Conservation (phyloP, 2,888 invertebrate genomes). For the Ectemnius continuus region DNA sequence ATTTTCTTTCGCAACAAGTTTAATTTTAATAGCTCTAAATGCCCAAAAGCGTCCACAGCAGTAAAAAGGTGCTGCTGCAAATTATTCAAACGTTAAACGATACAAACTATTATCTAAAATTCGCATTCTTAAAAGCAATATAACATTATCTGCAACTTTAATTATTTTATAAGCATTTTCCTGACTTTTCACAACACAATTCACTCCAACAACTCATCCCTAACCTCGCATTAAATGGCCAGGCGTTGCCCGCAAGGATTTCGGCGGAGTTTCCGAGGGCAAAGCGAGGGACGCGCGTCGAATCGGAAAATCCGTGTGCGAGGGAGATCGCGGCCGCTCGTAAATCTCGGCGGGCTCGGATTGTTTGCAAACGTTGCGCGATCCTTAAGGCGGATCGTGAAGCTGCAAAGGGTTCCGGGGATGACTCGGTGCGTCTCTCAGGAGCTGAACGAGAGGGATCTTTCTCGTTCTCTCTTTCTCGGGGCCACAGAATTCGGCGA, state of each 20-base stretch:
- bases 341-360: conserved; percentile 68
- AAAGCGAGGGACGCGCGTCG: conserved; percentile 3
- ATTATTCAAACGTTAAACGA: too few species aligned
- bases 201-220: too few species aligned
- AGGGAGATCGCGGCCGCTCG: conserved; percentile 40
- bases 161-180: too few species aligned
- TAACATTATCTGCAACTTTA: too few species aligned
- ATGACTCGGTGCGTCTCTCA: conserved; percentile 28
- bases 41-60: too few species aligned
- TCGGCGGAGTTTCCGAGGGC: background rate
- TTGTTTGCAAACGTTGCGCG: conserved; percentile 66
- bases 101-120: too few species aligned
- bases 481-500: conserved; percentile 70
- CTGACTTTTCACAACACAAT: too few species aligned
- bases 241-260: background rate
- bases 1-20: too few species aligned
- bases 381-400: conserved; percentile 34
- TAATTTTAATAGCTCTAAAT: too few species aligned
- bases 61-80: too few species aligned
- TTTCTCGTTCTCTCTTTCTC: too few species aligned
- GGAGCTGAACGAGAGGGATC: background rate
- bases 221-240: background rate
- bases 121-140: too few species aligned
- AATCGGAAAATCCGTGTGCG: background rate
- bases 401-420: conserved; percentile 43